Evolutionary conservation across 1,140 invertebrate species (phyloP), one percentile per base, ranked within the genome.

Genomic region (Harpegnathos saltator): DNA sequence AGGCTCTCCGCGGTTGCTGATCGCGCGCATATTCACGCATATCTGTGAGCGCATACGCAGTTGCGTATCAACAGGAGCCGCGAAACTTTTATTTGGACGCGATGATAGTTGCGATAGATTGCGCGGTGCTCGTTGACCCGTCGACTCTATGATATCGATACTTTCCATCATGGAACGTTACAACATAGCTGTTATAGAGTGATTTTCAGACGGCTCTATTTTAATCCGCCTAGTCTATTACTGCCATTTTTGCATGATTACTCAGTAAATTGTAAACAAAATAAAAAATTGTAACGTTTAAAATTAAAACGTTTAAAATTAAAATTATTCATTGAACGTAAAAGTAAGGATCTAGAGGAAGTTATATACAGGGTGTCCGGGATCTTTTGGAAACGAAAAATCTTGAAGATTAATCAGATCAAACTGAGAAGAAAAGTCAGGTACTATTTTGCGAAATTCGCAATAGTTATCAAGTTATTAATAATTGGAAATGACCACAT

Each of bases 61-160:
- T 24, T 78, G 50, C 63, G 33, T 66, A 19, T 58, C 75, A 69
- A 78, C 69, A 68, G 63, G 19, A 15, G 33, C 22, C 63, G 50
- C 26, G 69, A 68, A 78, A 50, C 29, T 33, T 78, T 78, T 78
- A 17, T 29, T 26, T 14, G 52, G 26, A 33, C 68, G 69, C 22
- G 12, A 69, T 69, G 52, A 69, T 69, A 19, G 29, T 56, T 44
- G n/a, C 52, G 44, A 29, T 58, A 78, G 63, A 78, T 78, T 69
- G 52, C 22, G 22, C 12, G n/a, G 63, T 69, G 62, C 38, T 78
- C 63, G 33, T 78, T 58, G 63, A 50, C 15, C 52, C 52, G 75
- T 56, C 26, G 24, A 29, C 15, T 54, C n/a, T 5, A 54, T 15
- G 44, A 63, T 68, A 78, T 78, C 44, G 65, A 78, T 58, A 78